A percentile compares a stretch with the other conserved stretches of the same genome.
Conservation (phyloP, 2,797 vertebrate species). For the Paedocypris micromegethes region DNA sequence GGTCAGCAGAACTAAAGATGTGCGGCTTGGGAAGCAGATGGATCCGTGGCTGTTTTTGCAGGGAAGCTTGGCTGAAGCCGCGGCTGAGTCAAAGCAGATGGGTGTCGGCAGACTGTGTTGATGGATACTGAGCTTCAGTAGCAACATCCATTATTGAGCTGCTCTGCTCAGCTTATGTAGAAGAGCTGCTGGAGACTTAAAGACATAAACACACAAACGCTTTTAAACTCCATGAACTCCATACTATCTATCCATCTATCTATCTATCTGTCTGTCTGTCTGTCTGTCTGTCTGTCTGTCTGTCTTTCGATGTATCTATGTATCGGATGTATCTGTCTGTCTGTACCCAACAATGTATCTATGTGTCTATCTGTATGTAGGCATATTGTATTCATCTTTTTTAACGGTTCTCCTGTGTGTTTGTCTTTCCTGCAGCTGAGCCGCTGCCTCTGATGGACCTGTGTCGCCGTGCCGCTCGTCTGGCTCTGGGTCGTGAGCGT, state of each 20-base stretch:
- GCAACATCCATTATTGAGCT: conserved; percentile 42
- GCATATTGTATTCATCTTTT: not conserved
- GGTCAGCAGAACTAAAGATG: not conserved
- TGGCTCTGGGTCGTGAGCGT: conserved; percentile 88
- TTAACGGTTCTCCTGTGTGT: not conserved
- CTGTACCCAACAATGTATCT: too few relatives aligned
- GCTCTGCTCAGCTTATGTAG: conserved; percentile 25
- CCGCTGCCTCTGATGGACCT: conserved; percentile 96
- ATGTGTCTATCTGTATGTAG: not conserved
- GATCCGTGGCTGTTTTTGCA: conserved; percentile 18
- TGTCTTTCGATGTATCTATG: too few relatives aligned
- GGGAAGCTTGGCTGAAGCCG: conserved; percentile 20
- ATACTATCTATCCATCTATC: too few relatives aligned
- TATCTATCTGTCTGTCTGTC: too few relatives aligned
- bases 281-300: too few relatives aligned
- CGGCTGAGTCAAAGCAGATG: conserved; percentile 29
- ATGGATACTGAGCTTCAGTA: conserved; percentile 31
- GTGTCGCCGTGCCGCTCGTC: conserved; percentile 87
- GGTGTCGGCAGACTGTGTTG: conserved; percentile 15
- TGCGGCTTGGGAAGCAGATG: conserved; percentile 5
- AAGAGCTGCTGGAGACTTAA: not conserved
- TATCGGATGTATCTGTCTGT: too few relatives aligned
- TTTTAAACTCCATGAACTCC: too few relatives aligned
- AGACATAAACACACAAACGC: conserved; percentile 18
- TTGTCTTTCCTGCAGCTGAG: conserved; percentile 74